Evolutionary conservation across 2,888 invertebrate genomes (phyloP), one percentile per base, ranked within the genome.

Genomic region (Macrophya alboannulata): DNA sequence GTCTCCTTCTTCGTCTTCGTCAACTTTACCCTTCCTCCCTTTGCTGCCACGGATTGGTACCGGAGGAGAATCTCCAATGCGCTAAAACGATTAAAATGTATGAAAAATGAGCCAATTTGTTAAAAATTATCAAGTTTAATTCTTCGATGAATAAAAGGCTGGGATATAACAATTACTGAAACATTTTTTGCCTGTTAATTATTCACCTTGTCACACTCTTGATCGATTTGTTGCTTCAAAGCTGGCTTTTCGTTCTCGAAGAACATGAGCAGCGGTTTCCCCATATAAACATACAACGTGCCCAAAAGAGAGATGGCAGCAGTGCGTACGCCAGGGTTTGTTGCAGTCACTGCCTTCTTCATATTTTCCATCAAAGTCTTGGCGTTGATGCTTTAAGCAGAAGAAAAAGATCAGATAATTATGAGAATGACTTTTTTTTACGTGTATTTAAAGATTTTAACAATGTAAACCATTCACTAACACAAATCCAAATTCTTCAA

Each of bases 181-280:
- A 21, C 21, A 59, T 59, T 21, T 72, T 43, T 21, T 25, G 9
- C 31, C 6, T 31, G 17, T 62, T 15, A 17, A 25, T 51, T 62
- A 3, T 95, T 95, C 89, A 97, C 95, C 92, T 98, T 98, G 86
- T 98, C 98, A 90, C 98, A 96, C 92, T 98, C 98, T 31, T 96
- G 95, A 92, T 97, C 97, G 86, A 99, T 98, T 92, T 97, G 97
- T 89, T 98, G 97, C 74, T 96, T 95, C 0, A 98, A 94, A 0
- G 97, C 96, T 0, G 98, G 96, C 91, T 98, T 99, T 92, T 99
- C 99, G 88, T 95, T 96, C 89, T 98, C 98, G 90, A 98, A 98
- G 91, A 97, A 97, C 90, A 95, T 95, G 88, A 97, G 95, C 0
- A 98, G 92, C 1, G 95, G 95, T 17, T 96, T 96, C 0, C 98